Conservation (phyloP, 2,888 invertebrate species). For the Synanthedon vespiformis region DNA sequence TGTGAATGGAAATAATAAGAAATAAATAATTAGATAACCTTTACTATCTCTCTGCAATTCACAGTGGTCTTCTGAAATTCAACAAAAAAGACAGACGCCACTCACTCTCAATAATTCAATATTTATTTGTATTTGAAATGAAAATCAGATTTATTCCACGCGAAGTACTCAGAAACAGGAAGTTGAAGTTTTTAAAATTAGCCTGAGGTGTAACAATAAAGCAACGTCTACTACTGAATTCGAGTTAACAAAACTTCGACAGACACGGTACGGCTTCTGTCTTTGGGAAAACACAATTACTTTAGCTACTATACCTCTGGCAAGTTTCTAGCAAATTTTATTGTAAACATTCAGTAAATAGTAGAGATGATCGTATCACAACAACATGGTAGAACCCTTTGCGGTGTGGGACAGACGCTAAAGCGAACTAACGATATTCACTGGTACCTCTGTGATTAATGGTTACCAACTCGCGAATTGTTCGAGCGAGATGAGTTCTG, state of each 20-base stretch:
- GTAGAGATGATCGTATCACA: neutral
- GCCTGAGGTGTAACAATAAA: too few species aligned
- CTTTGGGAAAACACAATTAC: neutral
- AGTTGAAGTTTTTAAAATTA: too few species aligned
- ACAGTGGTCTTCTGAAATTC: too few species aligned
- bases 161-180: too few species aligned
- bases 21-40: too few species aligned
- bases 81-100: too few species aligned
- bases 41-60: too few species aligned
- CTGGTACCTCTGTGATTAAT: constrained; percentile 41
- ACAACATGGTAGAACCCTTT: neutral
- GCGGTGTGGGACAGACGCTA: neutral
- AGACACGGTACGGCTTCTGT: neutral
- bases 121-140: too few species aligned
- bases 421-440: constrained; percentile 1
- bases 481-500: constrained; percentile 59
- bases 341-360: neutral
- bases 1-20: too few species aligned
- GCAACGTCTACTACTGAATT: neutral
- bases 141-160: too few species aligned
- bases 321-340: neutral
- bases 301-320: neutral
- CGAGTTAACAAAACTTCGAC: neutral
- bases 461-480: constrained; percentile 49
- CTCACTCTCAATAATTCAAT: too few species aligned